These are phyloP conservation scores for Operophtera brumata DNA, from an alignment of 2,888 invertebrate species.

Conservation along the genomic window DNA sequence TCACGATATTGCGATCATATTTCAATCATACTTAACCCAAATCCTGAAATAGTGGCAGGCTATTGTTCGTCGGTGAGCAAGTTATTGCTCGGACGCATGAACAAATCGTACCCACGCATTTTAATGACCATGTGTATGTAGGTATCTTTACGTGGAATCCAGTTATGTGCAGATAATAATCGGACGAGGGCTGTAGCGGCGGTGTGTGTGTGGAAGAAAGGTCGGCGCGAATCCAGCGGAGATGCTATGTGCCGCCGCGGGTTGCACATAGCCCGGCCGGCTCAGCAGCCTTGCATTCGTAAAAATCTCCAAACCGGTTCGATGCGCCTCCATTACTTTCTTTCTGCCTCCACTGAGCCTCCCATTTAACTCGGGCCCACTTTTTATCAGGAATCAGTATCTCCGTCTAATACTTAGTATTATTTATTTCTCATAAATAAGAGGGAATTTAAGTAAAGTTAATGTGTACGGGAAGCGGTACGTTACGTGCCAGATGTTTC, in stretches of 20 bases:
- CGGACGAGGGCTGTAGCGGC: conserved; percentile 35
- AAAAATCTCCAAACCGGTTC: conserved; percentile 80
- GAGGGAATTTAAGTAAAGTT: conserved; percentile 76
- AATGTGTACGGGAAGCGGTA: conserved; percentile 75
- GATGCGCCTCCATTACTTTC: conserved; percentile 80
- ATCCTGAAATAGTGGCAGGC: conserved; percentile 60
- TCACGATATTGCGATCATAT: conserved; percentile 43
- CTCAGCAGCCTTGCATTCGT: conserved; percentile 76
- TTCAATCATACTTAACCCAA: conserved; percentile 53
- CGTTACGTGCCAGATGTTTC: conserved; percentile 71
- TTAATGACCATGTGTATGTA: conserved; percentile 56
- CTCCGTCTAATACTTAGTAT: conserved; percentile 76
- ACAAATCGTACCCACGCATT: conserved; percentile 54
- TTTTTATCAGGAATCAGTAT: conserved; percentile 81
- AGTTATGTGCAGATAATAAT: conserved; percentile 72
- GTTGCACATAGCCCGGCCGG: conserved; percentile 69
- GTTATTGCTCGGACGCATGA: conserved; percentile 40
- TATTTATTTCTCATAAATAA: conserved; percentile 81
- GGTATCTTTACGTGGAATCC: conserved; percentile 62
- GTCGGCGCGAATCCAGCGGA: conserved; percentile 74
- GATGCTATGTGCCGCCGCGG: conserved; percentile 72
- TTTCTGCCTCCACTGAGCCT: conserved; percentile 79
- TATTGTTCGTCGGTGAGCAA: conserved; percentile 55
- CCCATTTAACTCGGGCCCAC: conserved; percentile 80
- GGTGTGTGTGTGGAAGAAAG: conserved; percentile 62